A percentile compares a stretch with the other conserved stretches of the same genome.
These are phyloP conservation scores for Halocaridina rubra DNA, from an alignment of 2,888 invertebrate species.

Conservation along the genomic window DNA sequence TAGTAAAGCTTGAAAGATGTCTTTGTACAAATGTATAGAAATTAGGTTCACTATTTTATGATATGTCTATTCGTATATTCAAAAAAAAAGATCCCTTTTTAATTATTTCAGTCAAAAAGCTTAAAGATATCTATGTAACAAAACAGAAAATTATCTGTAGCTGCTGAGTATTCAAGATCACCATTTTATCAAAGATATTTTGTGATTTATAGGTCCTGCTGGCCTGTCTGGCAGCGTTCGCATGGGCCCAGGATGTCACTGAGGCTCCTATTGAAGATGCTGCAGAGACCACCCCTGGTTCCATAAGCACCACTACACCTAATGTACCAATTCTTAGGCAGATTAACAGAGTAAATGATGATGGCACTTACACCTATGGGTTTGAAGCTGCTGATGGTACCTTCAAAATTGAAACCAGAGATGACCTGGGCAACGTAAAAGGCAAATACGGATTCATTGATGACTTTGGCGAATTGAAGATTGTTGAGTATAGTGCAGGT, in stretches of 20 bases:
- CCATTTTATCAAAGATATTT: too few relatives aligned
- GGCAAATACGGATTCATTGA: slow-evolving; percentile 78
- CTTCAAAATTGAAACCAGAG: slow-evolving; percentile 74
- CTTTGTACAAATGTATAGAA: too few relatives aligned
- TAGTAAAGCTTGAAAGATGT: too few relatives aligned
- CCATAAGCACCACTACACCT: slow-evolving; percentile 34
- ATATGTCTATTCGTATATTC: neutral
- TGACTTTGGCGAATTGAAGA: slow-evolving; percentile 80
- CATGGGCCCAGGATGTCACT: slow-evolving; percentile 23
- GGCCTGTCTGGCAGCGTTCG: neutral
- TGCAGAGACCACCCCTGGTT: neutral
- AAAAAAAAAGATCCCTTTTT: neutral
- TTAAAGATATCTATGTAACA: too few relatives aligned
- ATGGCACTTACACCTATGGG: slow-evolving; percentile 86
- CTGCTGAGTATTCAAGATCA: too few relatives aligned
- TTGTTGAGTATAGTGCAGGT: slow-evolving; percentile 78
- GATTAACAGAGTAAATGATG: slow-evolving; percentile 83
- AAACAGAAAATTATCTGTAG: too few relatives aligned
- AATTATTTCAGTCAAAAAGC: neutral
- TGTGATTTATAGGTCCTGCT: neutral
- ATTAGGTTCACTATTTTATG: neutral
- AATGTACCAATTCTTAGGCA: slow-evolving; percentile 76
- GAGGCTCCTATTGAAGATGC: neutral
- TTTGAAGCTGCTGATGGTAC: slow-evolving; percentile 88
- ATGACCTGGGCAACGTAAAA: slow-evolving; percentile 60